Evolutionary conservation across 92 coral and sea anemone genomes (phyloP).

Genomic region (Zoanthus sansibaricus): DNA sequence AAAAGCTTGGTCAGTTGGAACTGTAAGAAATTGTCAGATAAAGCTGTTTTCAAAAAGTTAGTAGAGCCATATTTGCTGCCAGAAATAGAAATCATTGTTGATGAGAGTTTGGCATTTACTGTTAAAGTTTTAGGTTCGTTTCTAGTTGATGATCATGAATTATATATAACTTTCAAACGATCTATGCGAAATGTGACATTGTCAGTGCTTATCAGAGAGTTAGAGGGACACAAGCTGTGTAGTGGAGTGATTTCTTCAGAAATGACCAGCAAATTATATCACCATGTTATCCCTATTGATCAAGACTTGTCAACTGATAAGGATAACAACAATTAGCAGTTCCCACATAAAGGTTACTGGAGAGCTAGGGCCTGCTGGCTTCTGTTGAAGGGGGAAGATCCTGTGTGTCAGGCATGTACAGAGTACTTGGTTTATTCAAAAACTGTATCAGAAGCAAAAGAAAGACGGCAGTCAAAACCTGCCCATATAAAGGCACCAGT

Average conservation of each 20-base stretch:
- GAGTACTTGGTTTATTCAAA: constrained; percentile 10
- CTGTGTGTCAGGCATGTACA: constrained; percentile 30
- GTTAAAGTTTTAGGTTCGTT: constrained; percentile 62
- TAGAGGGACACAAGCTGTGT: constrained; percentile 30
- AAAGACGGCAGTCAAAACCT: constrained; percentile 34
- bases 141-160: constrained; percentile 55
- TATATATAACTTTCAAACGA: constrained; percentile 52
- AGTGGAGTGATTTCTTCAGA: constrained; percentile 39
- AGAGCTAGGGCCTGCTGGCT: constrained; percentile 25
- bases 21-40: constrained; percentile 34
- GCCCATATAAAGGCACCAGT: constrained; percentile 61
- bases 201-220: constrained; percentile 49
- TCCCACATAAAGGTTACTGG: constrained; percentile 40
- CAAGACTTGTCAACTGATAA: constrained; percentile 42
- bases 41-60: constrained; percentile 44
- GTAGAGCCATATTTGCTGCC: constrained; percentile 56
- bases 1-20: constrained; percentile 54
- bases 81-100: constrained; percentile 42
- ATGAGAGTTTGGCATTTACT: constrained; percentile 63
- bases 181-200: constrained; percentile 59
- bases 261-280: constrained; percentile 48
- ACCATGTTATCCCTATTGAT: constrained; percentile 60
- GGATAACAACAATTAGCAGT: constrained; percentile 7
- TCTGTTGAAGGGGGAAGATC: constrained; percentile 13
- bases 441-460: constrained; percentile 11